phyloP scores from a whole-genome alignment of 1,140 invertebrate genomes.

The Drosophila orosa region DNA sequence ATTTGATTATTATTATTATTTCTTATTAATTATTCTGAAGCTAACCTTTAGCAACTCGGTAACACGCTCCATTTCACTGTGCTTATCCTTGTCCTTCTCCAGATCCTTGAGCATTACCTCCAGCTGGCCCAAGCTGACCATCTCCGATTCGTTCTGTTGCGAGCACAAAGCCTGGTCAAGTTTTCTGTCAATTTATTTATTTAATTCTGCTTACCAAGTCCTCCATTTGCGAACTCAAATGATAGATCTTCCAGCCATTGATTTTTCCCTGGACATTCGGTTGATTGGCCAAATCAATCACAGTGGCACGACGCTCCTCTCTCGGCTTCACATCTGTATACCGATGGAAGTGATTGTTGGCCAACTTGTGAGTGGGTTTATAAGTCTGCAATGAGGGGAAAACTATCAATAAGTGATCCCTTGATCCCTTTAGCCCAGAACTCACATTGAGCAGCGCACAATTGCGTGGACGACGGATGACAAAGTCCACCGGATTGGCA shows the following conservation, averaged over 20 bases:
- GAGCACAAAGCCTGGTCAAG: background rate
- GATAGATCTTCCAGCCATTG: conserved; percentile 98
- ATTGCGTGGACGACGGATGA: conserved; percentile 74
- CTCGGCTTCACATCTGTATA: conserved; percentile 95
- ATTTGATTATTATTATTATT: background rate
- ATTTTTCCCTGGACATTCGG: conserved; percentile 93
- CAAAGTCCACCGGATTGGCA: conserved; percentile 79
- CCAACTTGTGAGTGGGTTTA: conserved; percentile 86
- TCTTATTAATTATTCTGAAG: background rate
- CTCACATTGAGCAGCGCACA: conserved; percentile 80
- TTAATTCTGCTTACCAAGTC: conserved; percentile 89
- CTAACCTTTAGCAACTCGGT: conserved; percentile 91
- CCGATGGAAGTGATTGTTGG: conserved; percentile 92
- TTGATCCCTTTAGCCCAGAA: background rate
- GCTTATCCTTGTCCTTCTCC: conserved; percentile 87
- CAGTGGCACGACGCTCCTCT: conserved; percentile 92
- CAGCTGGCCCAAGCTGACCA: conserved; percentile 87
- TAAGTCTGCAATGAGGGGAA: conserved; percentile 57
- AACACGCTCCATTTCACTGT: conserved; percentile 89
- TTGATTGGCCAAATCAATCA: conserved; percentile 95
- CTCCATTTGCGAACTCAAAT: conserved; percentile 96
- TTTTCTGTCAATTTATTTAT: background rate
- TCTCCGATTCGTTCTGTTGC: conserved; percentile 64
- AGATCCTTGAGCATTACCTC: conserved; percentile 87
- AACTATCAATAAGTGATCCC: background rate